These are phyloP conservation scores for Drosophila cardini DNA, from an alignment of 1,140 invertebrate genomes.

Conservation along the genomic window DNA sequence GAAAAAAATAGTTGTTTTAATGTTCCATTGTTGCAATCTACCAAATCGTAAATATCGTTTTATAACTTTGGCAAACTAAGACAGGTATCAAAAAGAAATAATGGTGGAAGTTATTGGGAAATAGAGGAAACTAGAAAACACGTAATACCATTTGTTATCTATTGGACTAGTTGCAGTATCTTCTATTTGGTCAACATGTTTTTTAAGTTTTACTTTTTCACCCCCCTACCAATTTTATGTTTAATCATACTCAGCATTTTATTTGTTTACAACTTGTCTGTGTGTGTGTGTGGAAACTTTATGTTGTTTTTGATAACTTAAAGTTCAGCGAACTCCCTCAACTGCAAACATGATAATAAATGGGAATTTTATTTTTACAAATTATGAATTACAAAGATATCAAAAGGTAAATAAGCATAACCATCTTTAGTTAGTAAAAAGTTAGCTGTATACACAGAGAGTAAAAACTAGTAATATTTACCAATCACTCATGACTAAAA, in stretches of 20 bases:
- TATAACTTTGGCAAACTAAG: conserved; percentile 51
- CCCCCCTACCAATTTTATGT: background rate
- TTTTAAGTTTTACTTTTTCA: conserved; percentile 52
- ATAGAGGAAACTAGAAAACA: conserved; percentile 62
- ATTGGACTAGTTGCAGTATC: conserved; percentile 36
- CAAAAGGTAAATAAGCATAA: too few species aligned
- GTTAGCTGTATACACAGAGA: too few species aligned
- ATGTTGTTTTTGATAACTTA: conserved; percentile 13
- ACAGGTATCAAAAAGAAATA: conserved; percentile 27
- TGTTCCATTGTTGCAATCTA: conserved; percentile 73
- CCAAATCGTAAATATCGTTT: conserved; percentile 40
- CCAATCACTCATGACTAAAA: too few species aligned
- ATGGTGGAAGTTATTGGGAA: conserved; percentile 18
- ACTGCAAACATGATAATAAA: background rate
- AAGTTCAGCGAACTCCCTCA: conserved; percentile 22
- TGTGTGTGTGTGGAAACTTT: conserved; percentile 22
- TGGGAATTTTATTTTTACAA: too few species aligned
- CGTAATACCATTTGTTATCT: conserved; percentile 65
- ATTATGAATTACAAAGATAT: too few species aligned
- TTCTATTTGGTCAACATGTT: conserved; percentile 32
- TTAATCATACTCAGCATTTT: conserved; percentile 21
- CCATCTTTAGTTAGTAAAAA: too few species aligned
- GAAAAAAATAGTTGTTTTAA: conserved; percentile 47
- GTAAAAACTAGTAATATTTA: too few species aligned
- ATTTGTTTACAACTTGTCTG: conserved; percentile 18